Evolutionary conservation across 1,140 invertebrate species (phyloP).

Genomic region (Gonatopus flavifemur): DNA sequence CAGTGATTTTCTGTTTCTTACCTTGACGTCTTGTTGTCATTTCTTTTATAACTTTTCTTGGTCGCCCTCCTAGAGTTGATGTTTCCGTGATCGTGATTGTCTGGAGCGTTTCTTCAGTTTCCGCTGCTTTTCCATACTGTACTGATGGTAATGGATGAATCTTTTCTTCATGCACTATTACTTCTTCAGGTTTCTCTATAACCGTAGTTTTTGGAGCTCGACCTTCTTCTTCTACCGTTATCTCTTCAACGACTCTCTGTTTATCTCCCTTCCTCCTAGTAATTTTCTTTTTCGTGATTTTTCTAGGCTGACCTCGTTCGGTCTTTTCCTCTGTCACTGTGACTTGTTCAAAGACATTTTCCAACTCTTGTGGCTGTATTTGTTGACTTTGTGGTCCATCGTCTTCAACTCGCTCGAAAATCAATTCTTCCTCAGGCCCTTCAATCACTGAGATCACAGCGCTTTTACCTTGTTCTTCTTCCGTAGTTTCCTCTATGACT

Average conservation of each 20-base stretch:
- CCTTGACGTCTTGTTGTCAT: slow-evolving; percentile 42
- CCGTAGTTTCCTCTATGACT: slow-evolving; percentile 55
- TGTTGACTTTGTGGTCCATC: slow-evolving; percentile 17
- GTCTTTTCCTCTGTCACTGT: slow-evolving; percentile 20
- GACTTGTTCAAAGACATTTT: slow-evolving; percentile 16
- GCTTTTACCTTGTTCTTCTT: slow-evolving; percentile 37
- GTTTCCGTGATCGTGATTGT: slow-evolving; percentile 49
- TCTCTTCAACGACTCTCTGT: slow-evolving; percentile 29
- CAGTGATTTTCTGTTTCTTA: slow-evolving; percentile 36
- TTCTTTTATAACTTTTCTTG: slow-evolving; percentile 45
- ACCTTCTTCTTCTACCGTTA: slow-evolving; percentile 30
- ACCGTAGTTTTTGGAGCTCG: slow-evolving; percentile 18
- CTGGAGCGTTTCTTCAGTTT: slow-evolving; percentile 45
- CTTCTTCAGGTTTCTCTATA: slow-evolving; percentile 23
- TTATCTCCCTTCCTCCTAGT: slow-evolving; percentile 36
- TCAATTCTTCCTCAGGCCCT: slow-evolving; percentile 35
- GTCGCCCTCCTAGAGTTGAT: slow-evolving; percentile 41
- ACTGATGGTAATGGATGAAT: background rate
- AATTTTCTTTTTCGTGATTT: slow-evolving; percentile 30
- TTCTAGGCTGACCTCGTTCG: slow-evolving; percentile 13
- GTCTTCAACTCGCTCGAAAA: slow-evolving; percentile 25
- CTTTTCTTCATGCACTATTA: slow-evolving; percentile 24
- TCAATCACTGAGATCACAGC: slow-evolving; percentile 12
- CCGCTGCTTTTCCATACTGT: slow-evolving; percentile 38
- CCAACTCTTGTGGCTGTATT: slow-evolving; percentile 8